These are phyloP conservation scores for Oconnorella tubifera DNA, from an alignment of 2,888 invertebrate genomes.

Conservation along the genomic window DNA sequence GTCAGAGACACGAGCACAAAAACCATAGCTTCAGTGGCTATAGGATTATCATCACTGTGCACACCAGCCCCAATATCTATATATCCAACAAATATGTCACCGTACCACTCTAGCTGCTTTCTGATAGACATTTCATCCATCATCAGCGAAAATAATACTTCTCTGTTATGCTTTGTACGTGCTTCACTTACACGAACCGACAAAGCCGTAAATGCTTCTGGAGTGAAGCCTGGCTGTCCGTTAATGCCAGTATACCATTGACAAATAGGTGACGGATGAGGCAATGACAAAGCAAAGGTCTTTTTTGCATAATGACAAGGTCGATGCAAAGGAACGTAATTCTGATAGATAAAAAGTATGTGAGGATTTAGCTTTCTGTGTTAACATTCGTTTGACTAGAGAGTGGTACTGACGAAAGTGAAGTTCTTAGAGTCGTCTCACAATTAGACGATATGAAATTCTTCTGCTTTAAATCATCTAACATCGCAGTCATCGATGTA, in stretches of 20 bases:
- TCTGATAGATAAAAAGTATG: no score
- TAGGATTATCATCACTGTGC: neutral
- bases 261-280: neutral
- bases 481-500: no score
- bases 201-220: neutral
- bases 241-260: neutral
- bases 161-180: no score
- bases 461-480: no score
- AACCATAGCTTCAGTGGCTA: neutral
- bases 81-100: neutral
- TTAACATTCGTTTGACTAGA: no score
- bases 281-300: neutral
- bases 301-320: no score
- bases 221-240: conserved; percentile 3
- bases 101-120: neutral
- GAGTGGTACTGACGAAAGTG: no score
- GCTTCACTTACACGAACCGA: no score
- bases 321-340: no score
- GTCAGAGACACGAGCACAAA: neutral
- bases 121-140: neutral
- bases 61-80: neutral
- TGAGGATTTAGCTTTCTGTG: no score
- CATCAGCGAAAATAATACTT: neutral
- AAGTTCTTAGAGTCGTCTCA: no score
- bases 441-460: no score